Conservation (phyloP, 2,888 invertebrate genomes). For the Acholoe squamosa region DNA sequence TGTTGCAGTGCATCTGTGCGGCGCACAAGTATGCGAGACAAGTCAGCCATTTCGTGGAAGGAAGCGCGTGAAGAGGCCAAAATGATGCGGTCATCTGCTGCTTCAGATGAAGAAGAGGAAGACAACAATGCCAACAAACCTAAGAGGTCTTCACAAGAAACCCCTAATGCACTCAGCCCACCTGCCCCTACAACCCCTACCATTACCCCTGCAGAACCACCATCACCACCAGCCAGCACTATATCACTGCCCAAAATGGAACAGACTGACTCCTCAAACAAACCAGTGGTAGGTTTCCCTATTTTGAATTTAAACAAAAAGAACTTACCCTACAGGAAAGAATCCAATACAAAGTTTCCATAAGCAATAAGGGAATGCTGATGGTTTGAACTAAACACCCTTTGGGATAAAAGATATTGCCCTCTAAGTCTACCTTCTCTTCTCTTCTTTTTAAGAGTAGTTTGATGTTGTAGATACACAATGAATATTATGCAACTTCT, state of each 20-base stretch:
- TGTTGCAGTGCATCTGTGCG: conserved; percentile 92
- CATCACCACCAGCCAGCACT: not conserved
- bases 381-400: too few relatives aligned
- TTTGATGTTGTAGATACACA: too few relatives aligned
- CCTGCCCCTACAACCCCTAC: not conserved
- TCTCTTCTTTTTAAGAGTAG: too few relatives aligned
- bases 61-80: conserved; percentile 96
- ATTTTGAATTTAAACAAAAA: not conserved
- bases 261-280: not conserved
- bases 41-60: conserved; percentile 95
- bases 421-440: too few relatives aligned
- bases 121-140: conserved; percentile 45
- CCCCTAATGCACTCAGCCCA: not conserved
- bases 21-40: conserved; percentile 95
- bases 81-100: conserved; percentile 84
- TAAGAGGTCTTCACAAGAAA: not conserved
- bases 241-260: not conserved
- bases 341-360: too few relatives aligned
- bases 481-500: too few relatives aligned
- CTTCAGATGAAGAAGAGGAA: conserved; percentile 67
- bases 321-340: too few relatives aligned
- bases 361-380: too few relatives aligned
- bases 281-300: not conserved
- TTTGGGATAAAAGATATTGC: too few relatives aligned
- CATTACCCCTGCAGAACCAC: not conserved